Evolutionary conservation across 2,888 invertebrate genomes (phyloP), one percentile per base, ranked within the genome.

Genomic region (Atethmia centrago): DNA sequence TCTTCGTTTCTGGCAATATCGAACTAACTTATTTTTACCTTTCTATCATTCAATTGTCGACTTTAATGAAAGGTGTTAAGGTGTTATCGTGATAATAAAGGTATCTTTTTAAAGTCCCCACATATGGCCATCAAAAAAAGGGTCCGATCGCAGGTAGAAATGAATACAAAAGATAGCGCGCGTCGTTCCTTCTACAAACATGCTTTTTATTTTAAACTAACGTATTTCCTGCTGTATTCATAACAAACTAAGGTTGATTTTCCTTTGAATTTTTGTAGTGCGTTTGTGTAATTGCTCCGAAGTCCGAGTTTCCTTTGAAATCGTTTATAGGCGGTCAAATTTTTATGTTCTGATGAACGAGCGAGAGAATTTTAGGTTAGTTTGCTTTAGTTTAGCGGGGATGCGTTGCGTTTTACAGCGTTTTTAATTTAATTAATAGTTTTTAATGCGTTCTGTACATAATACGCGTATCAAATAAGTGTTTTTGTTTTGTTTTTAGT

Each of bases 81-180:
- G 82, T 59, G 19, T 56, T 67, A 59, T 77, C 63, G 58, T 68
- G 36, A 51, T 66, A 72, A 45, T 56, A 42, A 42, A 61, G 42
- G 28, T 51, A 62, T 31, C 62, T 12, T 77, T 61, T 81, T 74
- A 40, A 82, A 76, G 85, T 85, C 73, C 87, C 86, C 88, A 90
- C 91, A 90, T 85, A 88, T 90, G 90, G 87, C 85, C 85, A 79
- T 87, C 88, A 91, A 90, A 93, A n/a, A 95, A 94, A 95, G 91
- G 94, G 94, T 92, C 92, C 87, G 90, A 88, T 88, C 92, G 91
- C 96, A 96, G 96, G 96, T 96, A 96, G 93, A 94, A 91, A 93
- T 90, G 91, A 92, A 93, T 92, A 94, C 94, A 94, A 95, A 94
- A 93, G 94, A 94, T 91, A 89, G 89, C 92, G 92, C 92, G 92